Conservation (phyloP, 2,113 vertebrate genomes). For the Piprites chloris region DNA sequence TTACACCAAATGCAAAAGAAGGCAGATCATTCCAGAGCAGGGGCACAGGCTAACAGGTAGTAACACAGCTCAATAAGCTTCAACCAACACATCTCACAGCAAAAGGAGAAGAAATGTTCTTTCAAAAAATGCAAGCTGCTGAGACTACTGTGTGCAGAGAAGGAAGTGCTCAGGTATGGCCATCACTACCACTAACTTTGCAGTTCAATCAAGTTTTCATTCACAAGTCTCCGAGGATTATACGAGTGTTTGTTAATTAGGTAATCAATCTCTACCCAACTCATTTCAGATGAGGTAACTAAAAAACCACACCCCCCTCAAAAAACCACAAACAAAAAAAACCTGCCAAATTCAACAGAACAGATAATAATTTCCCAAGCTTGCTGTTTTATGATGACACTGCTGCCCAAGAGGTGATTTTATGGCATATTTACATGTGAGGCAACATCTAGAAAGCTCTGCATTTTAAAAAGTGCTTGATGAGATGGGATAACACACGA, state of each 20-base stretch:
- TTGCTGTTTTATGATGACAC: background rate
- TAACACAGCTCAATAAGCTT: background rate
- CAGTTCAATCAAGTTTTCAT: background rate
- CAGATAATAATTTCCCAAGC: background rate
- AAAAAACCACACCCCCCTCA: background rate
- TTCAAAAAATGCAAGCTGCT: background rate
- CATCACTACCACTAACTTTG: background rate
- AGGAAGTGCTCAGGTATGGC: background rate
- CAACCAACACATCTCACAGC: background rate
- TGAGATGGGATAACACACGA: background rate
- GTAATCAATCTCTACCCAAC: background rate
- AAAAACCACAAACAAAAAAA: background rate
- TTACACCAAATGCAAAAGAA: background rate
- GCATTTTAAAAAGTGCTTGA: background rate
- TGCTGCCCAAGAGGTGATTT: background rate
- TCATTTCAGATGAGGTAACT: background rate
- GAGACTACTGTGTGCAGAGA: background rate
- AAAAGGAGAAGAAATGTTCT: background rate
- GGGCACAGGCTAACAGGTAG: background rate
- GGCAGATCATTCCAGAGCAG: background rate
- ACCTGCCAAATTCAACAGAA: background rate
- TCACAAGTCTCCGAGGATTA: slow-evolving; percentile 1
- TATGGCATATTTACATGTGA: background rate
- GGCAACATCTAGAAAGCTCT: background rate
- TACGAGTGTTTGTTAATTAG: background rate